Percentiles rank a stretch among this genome's conserved stretches.
Evolutionary conservation across 2,888 invertebrate species (phyloP).

Genomic region (Lasioglossum vierecki): DNA sequence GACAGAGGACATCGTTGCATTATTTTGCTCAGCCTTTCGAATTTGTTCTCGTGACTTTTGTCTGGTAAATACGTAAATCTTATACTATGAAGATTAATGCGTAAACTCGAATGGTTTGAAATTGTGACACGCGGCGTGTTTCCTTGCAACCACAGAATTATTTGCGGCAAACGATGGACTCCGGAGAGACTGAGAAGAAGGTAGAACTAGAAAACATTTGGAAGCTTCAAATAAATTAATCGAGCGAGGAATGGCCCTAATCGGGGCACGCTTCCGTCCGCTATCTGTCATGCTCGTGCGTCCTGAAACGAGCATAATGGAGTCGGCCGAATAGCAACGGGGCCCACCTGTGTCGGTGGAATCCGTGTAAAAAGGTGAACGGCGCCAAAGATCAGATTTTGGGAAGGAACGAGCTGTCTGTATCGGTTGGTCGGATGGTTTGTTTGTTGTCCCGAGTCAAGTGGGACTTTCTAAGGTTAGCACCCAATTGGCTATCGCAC

Average conservation of each 20-base stretch:
- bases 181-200: too few species aligned
- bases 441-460: conserved; percentile 77
- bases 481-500: conserved; percentile 76
- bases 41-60: too few species aligned
- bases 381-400: conserved; percentile 6
- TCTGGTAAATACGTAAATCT: too few species aligned
- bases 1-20: too few species aligned
- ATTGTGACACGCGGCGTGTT: too few species aligned
- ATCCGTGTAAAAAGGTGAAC: conserved; percentile 32
- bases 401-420: conserved; percentile 13
- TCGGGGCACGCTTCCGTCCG: background rate
- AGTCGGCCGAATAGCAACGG: background rate
- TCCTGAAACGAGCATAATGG: background rate
- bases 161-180: too few species aligned
- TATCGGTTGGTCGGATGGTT: conserved; percentile 50
- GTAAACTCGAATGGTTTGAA: too few species aligned
- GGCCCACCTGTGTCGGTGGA: background rate
- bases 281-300: background rate
- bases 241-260: background rate
- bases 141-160: too few species aligned
- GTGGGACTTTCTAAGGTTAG: conserved; percentile 75
- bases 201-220: too few species aligned
- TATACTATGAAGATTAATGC: too few species aligned
- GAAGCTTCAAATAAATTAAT: background rate
- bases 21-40: too few species aligned